These are phyloP conservation scores for Cyaniris semiargus DNA, from an alignment of 2,888 invertebrate genomes.

Conservation along the genomic window DNA sequence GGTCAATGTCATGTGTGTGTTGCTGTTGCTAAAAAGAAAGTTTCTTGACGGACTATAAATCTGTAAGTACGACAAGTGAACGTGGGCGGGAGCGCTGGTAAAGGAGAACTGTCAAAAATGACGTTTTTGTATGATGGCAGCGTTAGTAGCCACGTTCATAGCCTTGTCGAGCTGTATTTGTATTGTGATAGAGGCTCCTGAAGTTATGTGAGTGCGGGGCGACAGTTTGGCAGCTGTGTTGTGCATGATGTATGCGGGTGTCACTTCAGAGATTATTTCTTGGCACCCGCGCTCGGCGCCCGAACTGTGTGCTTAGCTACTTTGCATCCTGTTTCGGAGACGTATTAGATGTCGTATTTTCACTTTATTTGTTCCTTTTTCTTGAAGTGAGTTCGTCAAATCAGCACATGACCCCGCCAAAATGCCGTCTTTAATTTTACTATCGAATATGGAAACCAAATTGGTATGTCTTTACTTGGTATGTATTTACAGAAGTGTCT, in stretches of 20 bases:
- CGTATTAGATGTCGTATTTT: slow-evolving; percentile 32
- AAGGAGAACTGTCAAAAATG: too few relatives aligned
- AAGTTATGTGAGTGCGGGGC: slow-evolving; percentile 73
- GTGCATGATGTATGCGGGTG: slow-evolving; percentile 75
- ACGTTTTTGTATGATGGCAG: too few relatives aligned
- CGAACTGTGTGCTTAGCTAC: slow-evolving; percentile 64
- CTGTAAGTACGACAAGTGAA: too few relatives aligned
- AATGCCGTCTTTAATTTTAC: neutral
- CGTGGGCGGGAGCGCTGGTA: too few relatives aligned
- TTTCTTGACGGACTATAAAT: too few relatives aligned
- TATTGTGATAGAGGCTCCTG: slow-evolving; percentile 36
- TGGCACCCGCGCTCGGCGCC: slow-evolving; percentile 67
- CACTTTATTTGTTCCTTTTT: slow-evolving; percentile 34
- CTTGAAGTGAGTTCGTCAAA: neutral
- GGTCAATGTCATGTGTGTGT: too few relatives aligned
- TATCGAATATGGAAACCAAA: too few relatives aligned
- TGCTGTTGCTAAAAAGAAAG: too few relatives aligned
- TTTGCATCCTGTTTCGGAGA: slow-evolving; percentile 53
- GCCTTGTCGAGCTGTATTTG: too few relatives aligned
- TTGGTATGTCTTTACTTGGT: too few relatives aligned
- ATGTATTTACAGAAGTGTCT: too few relatives aligned
- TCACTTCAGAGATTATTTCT: slow-evolving; percentile 77
- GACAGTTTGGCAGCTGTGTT: slow-evolving; percentile 71
- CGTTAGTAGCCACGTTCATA: too few relatives aligned
- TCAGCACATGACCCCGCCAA: neutral